phyloP scores from a whole-genome alignment of 2,888 invertebrate genomes.

The Flabesymbios commensalis region DNA sequence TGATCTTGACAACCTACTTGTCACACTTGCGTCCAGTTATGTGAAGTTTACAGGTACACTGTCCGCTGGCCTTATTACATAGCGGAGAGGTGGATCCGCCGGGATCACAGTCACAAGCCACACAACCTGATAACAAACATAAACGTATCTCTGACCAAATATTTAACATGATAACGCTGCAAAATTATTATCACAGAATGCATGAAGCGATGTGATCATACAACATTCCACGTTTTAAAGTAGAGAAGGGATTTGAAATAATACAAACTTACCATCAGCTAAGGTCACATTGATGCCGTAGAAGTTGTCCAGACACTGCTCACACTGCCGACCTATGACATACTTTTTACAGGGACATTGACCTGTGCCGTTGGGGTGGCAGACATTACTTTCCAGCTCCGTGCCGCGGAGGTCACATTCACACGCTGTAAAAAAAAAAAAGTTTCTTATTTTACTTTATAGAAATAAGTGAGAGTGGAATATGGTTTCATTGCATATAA shows the following conservation, averaged over 20 bases:
- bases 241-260: too few species aligned
- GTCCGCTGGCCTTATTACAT: conserved; percentile 41
- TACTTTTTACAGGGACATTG: conserved; percentile 45
- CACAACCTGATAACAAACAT: conserved; percentile 43
- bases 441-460: background rate
- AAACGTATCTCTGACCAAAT: too few species aligned
- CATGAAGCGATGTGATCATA: too few species aligned
- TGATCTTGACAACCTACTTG: conserved; percentile 25
- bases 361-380: conserved; percentile 35
- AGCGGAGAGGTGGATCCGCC: conserved; percentile 33
- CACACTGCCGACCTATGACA: conserved; percentile 40
- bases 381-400: conserved; percentile 30
- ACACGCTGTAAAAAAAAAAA: conserved; percentile 34
- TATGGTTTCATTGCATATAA: background rate
- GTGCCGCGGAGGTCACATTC: conserved; percentile 42
- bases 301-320: conserved; percentile 40
- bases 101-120: conserved; percentile 39
- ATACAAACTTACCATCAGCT: conserved; percentile 33
- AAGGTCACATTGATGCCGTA: conserved; percentile 38
- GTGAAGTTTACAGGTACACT: conserved; percentile 38
- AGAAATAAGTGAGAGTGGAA: background rate
- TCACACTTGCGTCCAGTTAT: conserved; percentile 34
- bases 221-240: too few species aligned
- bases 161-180: too few species aligned
- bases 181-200: too few species aligned